Conservation (phyloP, 35 echinoderm and acorn worm genomes). For the Ptychodera flava region DNA sequence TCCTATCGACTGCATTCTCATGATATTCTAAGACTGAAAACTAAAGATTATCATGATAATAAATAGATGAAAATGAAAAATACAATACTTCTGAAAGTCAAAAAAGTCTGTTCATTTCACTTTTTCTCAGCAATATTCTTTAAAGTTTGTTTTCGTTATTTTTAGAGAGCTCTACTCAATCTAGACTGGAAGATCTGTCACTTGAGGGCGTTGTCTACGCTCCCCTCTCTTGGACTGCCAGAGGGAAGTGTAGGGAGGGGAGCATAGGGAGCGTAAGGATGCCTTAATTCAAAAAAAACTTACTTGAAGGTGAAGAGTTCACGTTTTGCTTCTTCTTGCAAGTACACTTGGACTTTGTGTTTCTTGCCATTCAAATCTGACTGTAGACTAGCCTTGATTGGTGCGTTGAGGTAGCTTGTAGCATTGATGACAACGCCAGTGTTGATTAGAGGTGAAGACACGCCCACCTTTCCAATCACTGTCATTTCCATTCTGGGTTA, state of each 20-base stretch:
- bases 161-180: too few species aligned
- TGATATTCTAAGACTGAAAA: too few species aligned
- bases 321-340: background rate
- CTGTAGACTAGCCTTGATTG: constrained; percentile 19
- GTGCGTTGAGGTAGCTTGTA: constrained; percentile 32
- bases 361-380: constrained; percentile 35
- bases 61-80: too few species aligned
- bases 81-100: background rate
- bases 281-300: too few species aligned
- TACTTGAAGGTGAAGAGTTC: constrained; percentile 28
- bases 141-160: background rate
- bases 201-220: too few species aligned
- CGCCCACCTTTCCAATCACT: constrained; percentile 21
- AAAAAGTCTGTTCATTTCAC: background rate
- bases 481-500: constrained; percentile 13
- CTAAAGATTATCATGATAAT: too few species aligned
- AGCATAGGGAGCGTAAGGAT: too few species aligned
- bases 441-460: constrained; percentile 20
- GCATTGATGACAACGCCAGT: constrained; percentile 25
- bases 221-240: too few species aligned
- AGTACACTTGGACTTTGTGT: constrained; percentile 12
- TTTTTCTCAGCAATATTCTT: background rate
- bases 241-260: too few species aligned
- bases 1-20: too few species aligned
- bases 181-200: too few species aligned